Evolutionary conservation across 92 coral and sea anemone species (phyloP).

Genomic region (Heteractis magnifica): DNA sequence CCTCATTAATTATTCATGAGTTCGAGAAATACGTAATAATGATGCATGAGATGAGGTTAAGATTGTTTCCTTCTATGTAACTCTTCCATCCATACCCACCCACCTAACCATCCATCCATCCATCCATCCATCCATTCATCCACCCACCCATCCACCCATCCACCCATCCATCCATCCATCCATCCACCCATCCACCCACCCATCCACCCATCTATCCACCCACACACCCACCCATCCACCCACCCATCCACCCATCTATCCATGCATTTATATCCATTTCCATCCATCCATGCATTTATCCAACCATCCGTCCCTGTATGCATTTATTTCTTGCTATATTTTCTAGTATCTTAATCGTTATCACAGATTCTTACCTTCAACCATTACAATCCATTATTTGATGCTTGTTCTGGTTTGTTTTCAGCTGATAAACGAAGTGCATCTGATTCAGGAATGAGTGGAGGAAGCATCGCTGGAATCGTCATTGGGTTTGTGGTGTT

Average conservation of each 20-base stretch:
- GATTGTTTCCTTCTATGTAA: no score
- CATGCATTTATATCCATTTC: no score
- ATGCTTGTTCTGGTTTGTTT: neutral
- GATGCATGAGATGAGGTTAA: no score
- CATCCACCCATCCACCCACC: no score
- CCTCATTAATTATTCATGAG: no score
- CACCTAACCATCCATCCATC: no score
- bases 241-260: neutral
- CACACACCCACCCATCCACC: neutral
- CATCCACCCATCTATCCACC: neutral
- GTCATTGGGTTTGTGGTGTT: conserved; percentile 44
- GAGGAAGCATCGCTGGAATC: conserved; percentile 51
- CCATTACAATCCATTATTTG: neutral
- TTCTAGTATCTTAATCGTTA: neutral
- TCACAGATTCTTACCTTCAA: neutral
- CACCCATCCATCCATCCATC: neutral
- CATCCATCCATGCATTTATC: neutral
- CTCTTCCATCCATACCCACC: no score
- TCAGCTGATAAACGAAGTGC: neutral
- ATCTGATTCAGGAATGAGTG: conserved; percentile 11
- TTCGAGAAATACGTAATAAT: no score
- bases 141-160: no score
- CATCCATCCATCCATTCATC: no score
- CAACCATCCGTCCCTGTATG: neutral
- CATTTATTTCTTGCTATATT: neutral